These are phyloP conservation scores for Apis mellifera DNA, from an alignment of 1,140 invertebrate species.

Conservation along the genomic window Amel_HAv3.1 CM009938.2:3760501-3761000, in stretches of 20 bases:
- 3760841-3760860: slow-evolving; percentile 56
- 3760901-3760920: slow-evolving; percentile 65
- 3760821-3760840: slow-evolving; percentile 59
- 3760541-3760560: too few relatives aligned
- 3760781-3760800: slow-evolving; percentile 42
- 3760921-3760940: slow-evolving; percentile 40
- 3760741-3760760: background rate
- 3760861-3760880: slow-evolving; percentile 54
- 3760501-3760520: too few relatives aligned
- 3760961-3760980: background rate
- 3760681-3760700: background rate
- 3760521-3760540: too few relatives aligned
- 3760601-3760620: background rate
- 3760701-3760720: background rate
- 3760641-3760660: background rate
- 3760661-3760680: background rate
- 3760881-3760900: slow-evolving; percentile 52
- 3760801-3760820: slow-evolving; percentile 57
- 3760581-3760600: too few relatives aligned
- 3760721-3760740: background rate
- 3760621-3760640: background rate
- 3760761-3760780: background rate
- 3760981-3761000: slow-evolving; percentile 31
- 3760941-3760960: slow-evolving; percentile 2
- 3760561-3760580: too few relatives aligned